Percentiles rank a stretch among this genome's conserved stretches.
Evolutionary conservation across 2,113 vertebrate species (phyloP).

Genomic region (Gracilinanus agilis): DNA sequence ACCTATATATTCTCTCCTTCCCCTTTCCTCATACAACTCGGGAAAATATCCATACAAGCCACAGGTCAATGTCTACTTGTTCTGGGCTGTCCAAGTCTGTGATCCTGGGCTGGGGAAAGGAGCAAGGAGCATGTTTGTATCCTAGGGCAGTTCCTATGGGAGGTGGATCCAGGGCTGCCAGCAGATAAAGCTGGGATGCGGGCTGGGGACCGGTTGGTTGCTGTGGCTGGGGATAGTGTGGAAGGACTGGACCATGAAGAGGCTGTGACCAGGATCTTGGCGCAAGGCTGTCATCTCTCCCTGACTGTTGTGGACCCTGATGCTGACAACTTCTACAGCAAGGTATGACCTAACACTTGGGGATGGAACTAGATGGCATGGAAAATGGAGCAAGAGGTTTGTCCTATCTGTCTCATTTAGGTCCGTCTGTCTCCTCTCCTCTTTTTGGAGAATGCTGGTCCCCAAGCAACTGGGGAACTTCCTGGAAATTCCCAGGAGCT

Average conservation of each 20-base stretch:
- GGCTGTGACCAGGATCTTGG: conserved; percentile 88
- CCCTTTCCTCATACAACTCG: background rate
- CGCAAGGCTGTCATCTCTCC: conserved; percentile 82
- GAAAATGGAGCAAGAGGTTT: background rate
- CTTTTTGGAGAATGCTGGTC: conserved; percentile 84
- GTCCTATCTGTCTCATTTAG: conserved; percentile 76
- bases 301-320: conserved; percentile 87
- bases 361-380: background rate
- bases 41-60: background rate
- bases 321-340: conserved; percentile 88
- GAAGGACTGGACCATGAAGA: conserved; percentile 90
- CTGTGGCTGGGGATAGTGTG: conserved; percentile 91
- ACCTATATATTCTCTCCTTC: background rate
- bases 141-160: conserved; percentile 92
- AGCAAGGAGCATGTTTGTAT: conserved; percentile 41
- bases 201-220: conserved; percentile 92
- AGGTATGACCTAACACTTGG: conserved; percentile 77
- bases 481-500: background rate
- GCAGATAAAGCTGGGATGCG: conserved; percentile 92
- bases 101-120: background rate
- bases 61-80: background rate
- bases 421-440: conserved; percentile 92
- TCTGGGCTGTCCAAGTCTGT: background rate
- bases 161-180: conserved; percentile 91
- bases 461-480: conserved; percentile 2